phyloP scores from a whole-genome alignment of 2,113 vertebrate species.

The Tragelaphus buxtoni region DNA sequence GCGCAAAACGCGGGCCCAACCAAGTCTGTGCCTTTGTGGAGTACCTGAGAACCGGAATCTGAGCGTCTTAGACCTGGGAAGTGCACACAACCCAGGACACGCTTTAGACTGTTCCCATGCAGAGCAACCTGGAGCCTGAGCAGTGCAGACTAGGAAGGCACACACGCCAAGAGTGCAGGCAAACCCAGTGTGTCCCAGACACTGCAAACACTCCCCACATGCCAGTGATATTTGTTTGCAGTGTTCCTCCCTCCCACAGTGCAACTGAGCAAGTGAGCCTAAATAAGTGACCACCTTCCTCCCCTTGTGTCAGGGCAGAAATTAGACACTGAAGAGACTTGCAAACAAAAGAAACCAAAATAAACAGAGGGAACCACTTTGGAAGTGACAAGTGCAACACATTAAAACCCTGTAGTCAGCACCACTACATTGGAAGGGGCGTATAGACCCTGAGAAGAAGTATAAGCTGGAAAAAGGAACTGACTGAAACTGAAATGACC shows the following conservation, averaged over 20 bases:
- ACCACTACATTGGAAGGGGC: background rate
- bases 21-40: background rate
- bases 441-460: background rate
- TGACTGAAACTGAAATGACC: background rate
- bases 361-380: background rate
- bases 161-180: background rate
- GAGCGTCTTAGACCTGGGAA: background rate
- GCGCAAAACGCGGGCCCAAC: background rate
- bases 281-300: background rate
- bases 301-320: background rate
- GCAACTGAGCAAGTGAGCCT: background rate
- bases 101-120: background rate
- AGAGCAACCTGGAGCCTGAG: background rate
- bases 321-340: background rate
- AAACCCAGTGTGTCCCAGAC: background rate
- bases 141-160: background rate
- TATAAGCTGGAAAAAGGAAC: background rate
- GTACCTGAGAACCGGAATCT: background rate
- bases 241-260: background rate
- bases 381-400: background rate
- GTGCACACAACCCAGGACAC: background rate
- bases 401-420: background rate
- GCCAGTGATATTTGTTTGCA: background rate
- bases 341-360: background rate
- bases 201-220: background rate